Conservation (phyloP, 2,797 vertebrate genomes). For the Neopelma chrysocephalum region DNA sequence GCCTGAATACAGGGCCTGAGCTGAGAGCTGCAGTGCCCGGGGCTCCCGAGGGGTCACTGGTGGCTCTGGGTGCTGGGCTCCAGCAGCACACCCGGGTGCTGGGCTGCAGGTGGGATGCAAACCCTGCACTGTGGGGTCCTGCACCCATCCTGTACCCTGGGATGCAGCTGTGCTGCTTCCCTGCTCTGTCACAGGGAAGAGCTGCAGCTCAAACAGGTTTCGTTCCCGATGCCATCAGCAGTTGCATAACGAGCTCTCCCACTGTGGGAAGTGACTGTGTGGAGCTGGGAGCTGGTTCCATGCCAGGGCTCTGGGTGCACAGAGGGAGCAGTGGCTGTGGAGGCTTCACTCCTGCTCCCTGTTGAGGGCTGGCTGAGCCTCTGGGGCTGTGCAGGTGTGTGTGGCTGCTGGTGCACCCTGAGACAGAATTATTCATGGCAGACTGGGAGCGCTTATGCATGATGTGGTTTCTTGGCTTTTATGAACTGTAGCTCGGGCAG, state of each 20-base stretch:
- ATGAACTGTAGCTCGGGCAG: not conserved
- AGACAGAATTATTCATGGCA: not conserved
- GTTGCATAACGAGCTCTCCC: not conserved
- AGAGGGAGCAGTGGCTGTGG: rapidly evolving
- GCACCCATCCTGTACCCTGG: rapidly evolving
- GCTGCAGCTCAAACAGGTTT: not conserved
- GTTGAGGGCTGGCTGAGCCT: not conserved
- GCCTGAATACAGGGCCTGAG: not conserved
- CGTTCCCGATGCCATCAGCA: not conserved
- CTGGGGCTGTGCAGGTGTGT: not conserved
- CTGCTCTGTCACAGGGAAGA: rapidly evolving
- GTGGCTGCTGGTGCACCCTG: not conserved
- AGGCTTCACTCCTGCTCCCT: rapidly evolving
- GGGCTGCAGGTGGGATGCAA: not conserved
- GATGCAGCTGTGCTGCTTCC: not conserved
- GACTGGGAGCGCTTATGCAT: not conserved
- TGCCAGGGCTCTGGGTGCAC: not conserved
- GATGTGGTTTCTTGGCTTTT: constrained; percentile 6
- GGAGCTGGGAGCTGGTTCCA: not conserved
- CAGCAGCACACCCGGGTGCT: not conserved
- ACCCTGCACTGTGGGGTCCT: rapidly evolving
- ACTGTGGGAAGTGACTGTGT: not conserved
- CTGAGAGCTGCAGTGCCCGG: not conserved
- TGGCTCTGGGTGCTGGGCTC: not conserved
- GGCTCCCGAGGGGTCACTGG: rapidly evolving